phyloP scores from a whole-genome alignment of 1,140 invertebrate species.

The Trichonephila inaurata region DNA sequence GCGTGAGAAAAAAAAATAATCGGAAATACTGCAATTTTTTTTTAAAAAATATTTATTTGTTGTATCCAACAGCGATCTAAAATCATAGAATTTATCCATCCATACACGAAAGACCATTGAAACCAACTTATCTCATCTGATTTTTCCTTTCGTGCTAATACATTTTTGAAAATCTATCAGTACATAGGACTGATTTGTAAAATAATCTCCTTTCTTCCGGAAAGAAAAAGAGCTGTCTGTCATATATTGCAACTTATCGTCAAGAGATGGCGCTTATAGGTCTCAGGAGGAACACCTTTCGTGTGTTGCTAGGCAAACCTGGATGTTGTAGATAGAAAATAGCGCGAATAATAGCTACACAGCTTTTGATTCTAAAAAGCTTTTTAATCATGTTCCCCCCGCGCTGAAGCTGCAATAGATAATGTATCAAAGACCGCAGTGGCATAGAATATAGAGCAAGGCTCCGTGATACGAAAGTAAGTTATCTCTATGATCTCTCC shows the following conservation, averaged over 20 bases:
- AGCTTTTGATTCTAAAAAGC: conserved; percentile 36
- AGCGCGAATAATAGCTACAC: conserved; percentile 38
- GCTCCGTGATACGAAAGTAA: conserved; percentile 13
- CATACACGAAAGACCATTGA: too few species aligned
- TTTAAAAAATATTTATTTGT: too few species aligned
- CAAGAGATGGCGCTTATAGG: conserved; percentile 35
- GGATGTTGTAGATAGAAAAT: conserved; percentile 60
- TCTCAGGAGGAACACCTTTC: background rate
- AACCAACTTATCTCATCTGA: too few species aligned
- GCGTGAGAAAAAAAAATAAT: too few species aligned
- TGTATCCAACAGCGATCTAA: too few species aligned
- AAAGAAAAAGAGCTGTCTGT: too few species aligned
- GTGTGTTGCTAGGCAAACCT: conserved; percentile 51
- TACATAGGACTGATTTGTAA: too few species aligned
- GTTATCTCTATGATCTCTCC: background rate
- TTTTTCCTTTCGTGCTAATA: too few species aligned
- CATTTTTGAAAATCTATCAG: too few species aligned
- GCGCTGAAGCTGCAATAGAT: conserved; percentile 19
- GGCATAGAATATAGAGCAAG: conserved; percentile 1
- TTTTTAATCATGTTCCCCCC: conserved; percentile 21
- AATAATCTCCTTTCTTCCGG: too few species aligned
- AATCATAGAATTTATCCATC: too few species aligned
- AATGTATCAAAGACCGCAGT: background rate
- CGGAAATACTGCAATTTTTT: too few species aligned
- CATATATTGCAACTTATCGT: background rate